Evolutionary conservation across 2,888 invertebrate species (phyloP), one percentile per base, ranked within the genome.

Genomic region (Embidobia sp.): DNA sequence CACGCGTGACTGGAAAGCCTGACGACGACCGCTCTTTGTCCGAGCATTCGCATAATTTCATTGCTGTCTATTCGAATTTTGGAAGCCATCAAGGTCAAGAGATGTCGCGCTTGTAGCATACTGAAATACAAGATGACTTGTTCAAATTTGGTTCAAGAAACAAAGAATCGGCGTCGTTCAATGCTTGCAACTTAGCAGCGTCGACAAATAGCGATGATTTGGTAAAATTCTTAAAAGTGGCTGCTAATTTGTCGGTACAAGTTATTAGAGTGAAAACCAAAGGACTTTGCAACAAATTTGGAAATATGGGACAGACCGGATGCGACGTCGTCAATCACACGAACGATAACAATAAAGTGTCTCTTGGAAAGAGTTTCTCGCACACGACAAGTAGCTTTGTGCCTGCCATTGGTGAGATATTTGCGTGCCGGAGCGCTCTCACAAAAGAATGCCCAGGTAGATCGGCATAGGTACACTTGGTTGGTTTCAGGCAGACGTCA

Each of bases 391-490:
- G 79, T 67, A 78, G 70, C 63, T 76, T 81, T 79, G 76, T 73
- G 61, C 55, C 19, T 13, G 42, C 29, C 46, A 40, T 51, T 44
- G 42, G 74, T 46, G 77, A 78, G 76, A 67, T 78, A 73, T 77
- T 73, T 74, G 77, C 73, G 78, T 64, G 79, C 76, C 64, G 73
- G 22, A 59, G 79, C 64, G 69, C 63, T 63, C 40, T 78, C 77
- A 87, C 85, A 87, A 87, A 86, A 85, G 85, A 86, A 86, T 85
- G 80, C 80, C 80, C 85, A 81, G 84, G 84, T 84, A 83, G 79
- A 69, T 83, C 81, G 77, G 46, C 64, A 29, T 48, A 77, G 79
- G 82, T 51, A 75, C 84, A 81, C 80, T 79, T 80, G 78, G 82
- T 77, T 74, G 81, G 81, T 81, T 77, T 79, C 79, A 85, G 85